Evolutionary conservation across 2,888 invertebrate genomes (phyloP), one percentile per base, ranked within the genome.

Genomic region (Catocala fraxini): DNA sequence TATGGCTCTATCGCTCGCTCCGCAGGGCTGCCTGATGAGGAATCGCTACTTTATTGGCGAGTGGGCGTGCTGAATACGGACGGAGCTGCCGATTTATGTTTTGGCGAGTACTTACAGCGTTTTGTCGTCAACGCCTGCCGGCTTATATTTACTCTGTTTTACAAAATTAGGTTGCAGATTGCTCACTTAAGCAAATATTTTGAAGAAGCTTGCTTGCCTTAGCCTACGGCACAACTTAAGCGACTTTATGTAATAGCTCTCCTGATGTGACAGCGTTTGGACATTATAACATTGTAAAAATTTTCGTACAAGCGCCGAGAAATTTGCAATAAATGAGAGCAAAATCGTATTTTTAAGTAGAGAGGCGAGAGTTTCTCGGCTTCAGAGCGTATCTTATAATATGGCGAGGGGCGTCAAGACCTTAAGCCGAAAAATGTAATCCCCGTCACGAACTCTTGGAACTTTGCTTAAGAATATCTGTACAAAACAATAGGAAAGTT

Each of bases 1-100:
- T 93, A 93, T 89, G 93, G 89, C 93, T 93, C 90, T 92, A 93
- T 92, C 89, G 88, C 81, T 70, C 70, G 81, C 75, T 73, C 73
- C 79, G 75, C 78, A 80, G 79, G 79, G 81, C 75, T 80, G 75
- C 76, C 74, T 79, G 81, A 83, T 82, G 82, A 84, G 79, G 83
- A 84, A 79, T 82, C 81, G 80, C 82, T 77, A 81, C 79, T 83
- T 85, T 85, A 86, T 83, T 81, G 73, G 78, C 65, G 75, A 76
- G 79, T 79, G 73, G 77, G 72, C 65, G 77, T 76, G 71, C 71
- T 78, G 74, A 71, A 77, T 77, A 73, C 75, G 66, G 69, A 73
- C 73, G 56, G 59, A 71, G 74, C 61, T 55, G 53, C 59, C 68
- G 77, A 72, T 75, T 77, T 75, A 75, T 70, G 73, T 66, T 70